Conservation (phyloP, 2,113 vertebrate genomes). For the Menura novaehollandiae region DNA sequence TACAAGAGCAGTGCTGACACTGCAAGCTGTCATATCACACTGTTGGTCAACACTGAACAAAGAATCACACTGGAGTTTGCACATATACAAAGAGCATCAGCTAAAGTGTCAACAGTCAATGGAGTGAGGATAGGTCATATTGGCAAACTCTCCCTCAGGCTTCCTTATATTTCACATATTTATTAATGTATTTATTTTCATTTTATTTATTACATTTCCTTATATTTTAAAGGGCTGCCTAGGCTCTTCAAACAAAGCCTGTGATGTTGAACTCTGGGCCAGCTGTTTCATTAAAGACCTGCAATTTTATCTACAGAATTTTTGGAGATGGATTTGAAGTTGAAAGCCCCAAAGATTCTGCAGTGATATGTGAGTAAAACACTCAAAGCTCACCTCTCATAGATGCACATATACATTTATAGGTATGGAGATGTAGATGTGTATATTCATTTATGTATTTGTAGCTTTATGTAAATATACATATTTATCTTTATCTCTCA, state of each 20-base stretch:
- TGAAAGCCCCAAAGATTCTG: not conserved
- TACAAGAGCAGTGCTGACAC: not conserved
- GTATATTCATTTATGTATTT: not conserved
- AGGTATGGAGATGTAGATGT: not conserved
- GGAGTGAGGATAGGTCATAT: not conserved
- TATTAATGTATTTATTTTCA: not conserved
- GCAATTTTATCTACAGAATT: not conserved
- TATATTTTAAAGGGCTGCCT: not conserved
- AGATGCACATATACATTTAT: too few relatives aligned
- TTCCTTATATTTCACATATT: not conserved
- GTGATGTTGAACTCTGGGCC: not conserved
- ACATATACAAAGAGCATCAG: not conserved
- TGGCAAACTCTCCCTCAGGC: not conserved
- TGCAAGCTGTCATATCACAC: not conserved
- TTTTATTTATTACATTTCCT: not conserved
- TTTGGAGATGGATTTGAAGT: not conserved
- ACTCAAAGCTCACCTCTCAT: not conserved
- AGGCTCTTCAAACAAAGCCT: not conserved
- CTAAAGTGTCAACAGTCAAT: not conserved
- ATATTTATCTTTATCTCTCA: not conserved
- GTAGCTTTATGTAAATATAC: not conserved
- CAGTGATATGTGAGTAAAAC: not conserved
- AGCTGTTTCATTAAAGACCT: not conserved
- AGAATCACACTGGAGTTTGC: not conserved
- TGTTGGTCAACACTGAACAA: not conserved